phyloP scores from a whole-genome alignment of 2,888 invertebrate genomes.

The Theretra japonica region DNA sequence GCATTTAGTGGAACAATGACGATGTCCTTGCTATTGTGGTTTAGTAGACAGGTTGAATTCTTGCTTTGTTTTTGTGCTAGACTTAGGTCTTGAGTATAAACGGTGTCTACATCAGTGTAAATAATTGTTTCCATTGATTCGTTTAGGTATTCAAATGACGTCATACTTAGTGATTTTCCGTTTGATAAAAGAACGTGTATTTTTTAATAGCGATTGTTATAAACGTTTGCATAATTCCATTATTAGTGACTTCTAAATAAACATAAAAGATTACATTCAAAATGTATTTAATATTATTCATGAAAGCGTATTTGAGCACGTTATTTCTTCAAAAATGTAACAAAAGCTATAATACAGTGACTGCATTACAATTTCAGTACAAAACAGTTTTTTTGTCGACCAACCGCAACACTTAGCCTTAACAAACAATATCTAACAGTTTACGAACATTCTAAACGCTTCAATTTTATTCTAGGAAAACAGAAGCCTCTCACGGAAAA shows the following conservation, averaged over 20 bases:
- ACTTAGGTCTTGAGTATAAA: background rate
- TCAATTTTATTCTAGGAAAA: background rate
- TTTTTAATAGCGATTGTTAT: too few relatives aligned
- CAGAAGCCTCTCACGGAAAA: constrained; percentile 20
- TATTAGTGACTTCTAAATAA: background rate
- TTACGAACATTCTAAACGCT: background rate
- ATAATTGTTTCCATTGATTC: background rate
- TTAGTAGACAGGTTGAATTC: constrained; percentile 43
- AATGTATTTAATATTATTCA: too few relatives aligned
- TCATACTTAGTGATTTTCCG: background rate
- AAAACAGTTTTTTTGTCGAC: too few relatives aligned
- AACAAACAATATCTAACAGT: too few relatives aligned
- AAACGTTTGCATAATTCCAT: too few relatives aligned
- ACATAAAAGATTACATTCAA: background rate
- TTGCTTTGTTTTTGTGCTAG: background rate
- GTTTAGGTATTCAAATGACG: background rate
- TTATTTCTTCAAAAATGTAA: too few relatives aligned
- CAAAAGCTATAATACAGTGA: too few relatives aligned
- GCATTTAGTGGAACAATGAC: constrained; percentile 58
- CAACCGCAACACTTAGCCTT: too few relatives aligned
- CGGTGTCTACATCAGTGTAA: background rate
- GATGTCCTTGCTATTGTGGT: constrained; percentile 36
- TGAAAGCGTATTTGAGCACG: too few relatives aligned
- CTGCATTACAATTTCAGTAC: too few relatives aligned
- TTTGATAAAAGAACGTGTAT: background rate